A percentile compares a stretch with the other conserved stretches of the same genome.
These are phyloP conservation scores for Gymnoscelis rufifasciata DNA, from an alignment of 2,888 invertebrate genomes.

Conservation along the genomic window DNA sequence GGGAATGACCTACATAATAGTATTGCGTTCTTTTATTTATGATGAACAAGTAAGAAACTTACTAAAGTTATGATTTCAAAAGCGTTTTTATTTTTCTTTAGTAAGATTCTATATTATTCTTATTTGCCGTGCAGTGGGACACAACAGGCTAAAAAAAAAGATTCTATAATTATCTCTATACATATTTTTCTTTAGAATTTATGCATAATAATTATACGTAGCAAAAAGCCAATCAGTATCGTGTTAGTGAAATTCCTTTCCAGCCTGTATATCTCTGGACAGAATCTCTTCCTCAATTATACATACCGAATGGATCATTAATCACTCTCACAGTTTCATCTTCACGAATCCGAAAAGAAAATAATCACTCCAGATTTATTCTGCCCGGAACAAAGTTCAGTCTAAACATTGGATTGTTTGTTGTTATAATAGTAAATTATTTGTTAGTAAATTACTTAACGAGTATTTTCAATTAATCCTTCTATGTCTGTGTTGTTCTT, in stretches of 20 bases:
- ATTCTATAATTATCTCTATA: too few species aligned
- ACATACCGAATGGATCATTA: constrained; percentile 13
- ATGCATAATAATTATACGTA: constrained; percentile 2
- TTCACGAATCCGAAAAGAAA: constrained; percentile 13
- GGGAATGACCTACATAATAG: too few species aligned
- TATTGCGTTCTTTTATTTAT: too few species aligned
- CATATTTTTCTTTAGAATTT: too few species aligned
- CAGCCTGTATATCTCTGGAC: constrained; percentile 5
- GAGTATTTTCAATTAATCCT: too few species aligned
- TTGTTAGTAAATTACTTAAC: neutral
- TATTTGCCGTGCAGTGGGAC: too few species aligned
- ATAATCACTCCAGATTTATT: constrained; percentile 15
- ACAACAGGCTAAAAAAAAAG: too few species aligned
- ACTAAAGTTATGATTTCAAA: too few species aligned
- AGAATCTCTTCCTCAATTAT: constrained; percentile 17
- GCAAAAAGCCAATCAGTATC: neutral
- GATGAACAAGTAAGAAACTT: too few species aligned
- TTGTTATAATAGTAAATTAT: constrained; percentile 5
- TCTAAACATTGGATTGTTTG: constrained; percentile 15
- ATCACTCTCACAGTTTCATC: constrained; percentile 12
- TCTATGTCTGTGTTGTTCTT: too few species aligned
- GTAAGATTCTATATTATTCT: too few species aligned
- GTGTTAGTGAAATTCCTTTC: constrained; percentile 5
- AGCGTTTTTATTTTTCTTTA: too few species aligned
- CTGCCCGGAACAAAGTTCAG: constrained; percentile 11